These are phyloP conservation scores for Clytia hemisphaerica DNA, from an alignment of 30 jellyfish, hydroid and myxozoan genomes.

Conservation along the genomic window DNA sequence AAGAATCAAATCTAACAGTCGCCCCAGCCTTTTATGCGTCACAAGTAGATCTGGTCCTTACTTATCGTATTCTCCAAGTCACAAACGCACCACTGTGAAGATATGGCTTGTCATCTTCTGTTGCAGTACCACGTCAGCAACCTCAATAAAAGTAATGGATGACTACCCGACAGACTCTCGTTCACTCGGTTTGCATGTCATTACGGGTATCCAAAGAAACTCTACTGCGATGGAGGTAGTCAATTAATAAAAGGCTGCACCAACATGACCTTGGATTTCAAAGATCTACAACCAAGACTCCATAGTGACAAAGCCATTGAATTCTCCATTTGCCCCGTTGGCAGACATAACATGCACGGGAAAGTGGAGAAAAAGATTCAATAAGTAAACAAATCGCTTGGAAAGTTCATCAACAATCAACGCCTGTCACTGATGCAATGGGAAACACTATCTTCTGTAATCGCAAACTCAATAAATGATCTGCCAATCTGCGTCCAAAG, in stretches of 20 bases:
- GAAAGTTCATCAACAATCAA: neutral
- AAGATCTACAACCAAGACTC: neutral
- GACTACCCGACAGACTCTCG: neutral
- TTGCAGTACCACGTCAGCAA: too few species aligned
- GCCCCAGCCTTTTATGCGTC: too few species aligned
- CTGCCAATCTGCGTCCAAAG: too few species aligned
- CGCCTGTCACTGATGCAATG: neutral
- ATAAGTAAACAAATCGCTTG: neutral
- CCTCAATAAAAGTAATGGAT: neutral
- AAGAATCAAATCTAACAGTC: too few species aligned
- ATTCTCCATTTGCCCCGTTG: too few species aligned
- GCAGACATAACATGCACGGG: too few species aligned
- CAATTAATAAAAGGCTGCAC: neutral
- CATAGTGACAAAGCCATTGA: neutral
- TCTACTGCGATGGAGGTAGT: neutral
- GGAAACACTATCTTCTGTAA: too few species aligned
- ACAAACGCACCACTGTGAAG: conserved; percentile 5
- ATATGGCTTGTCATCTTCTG: too few species aligned
- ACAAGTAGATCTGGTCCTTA: neutral
- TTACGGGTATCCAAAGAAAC: neutral
- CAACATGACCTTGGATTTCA: neutral
- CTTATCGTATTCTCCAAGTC: neutral
- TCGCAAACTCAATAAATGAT: too few species aligned
- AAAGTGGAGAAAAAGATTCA: neutral
- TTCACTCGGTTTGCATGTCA: neutral